Base-by-base conservation (phyloP, 2,113 vertebrate species). In the Neodontobutis hainanensis region DNA sequence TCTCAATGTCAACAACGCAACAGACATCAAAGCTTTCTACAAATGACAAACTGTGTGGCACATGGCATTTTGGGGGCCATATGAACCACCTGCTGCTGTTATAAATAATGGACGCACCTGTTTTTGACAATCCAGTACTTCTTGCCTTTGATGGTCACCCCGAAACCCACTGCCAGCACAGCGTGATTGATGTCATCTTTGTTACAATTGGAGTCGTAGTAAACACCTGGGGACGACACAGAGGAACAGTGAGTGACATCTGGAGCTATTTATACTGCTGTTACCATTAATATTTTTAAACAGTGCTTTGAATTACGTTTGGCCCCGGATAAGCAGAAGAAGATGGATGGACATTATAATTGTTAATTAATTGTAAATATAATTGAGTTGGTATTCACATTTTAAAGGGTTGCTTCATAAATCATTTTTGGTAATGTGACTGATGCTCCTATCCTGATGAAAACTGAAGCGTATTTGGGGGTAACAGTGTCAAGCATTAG, bases 111-210 rank as follows among this genome's bases (percentile, higher is more conserved):
- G 67, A 40, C 86, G 48, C 85, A 98, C 97, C 97, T 99, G 95
- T 99, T 99, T 91, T 98, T 99, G 72, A 99, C 66, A 70, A 99
- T 97, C 95, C 95, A 98, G 85, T 92, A 94, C 77, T 98, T 97
- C 79, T 82, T 90, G 36, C 95, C 94, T 53, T 92, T 96, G 77
- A 92, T 70, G 0, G 81, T 84, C 56, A 79, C 82, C 1, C 96
- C 97, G 0, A 94, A 99, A 5, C 97, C 96, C 61, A 98, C 97
- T 0, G 92, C 94, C 85, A 99, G 87, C 77, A 99, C 90, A 0
- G 97, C 97, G 0, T 99, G 97, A 87, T 99, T 97, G 89, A 98
- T 79, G 68, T 95, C 92, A 0, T 92, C 90, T 0, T 90, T 81
- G 11, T 95, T 93, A 68, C 97, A 99, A 77, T 85, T 93, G 68